phyloP scores from a whole-genome alignment of 2,797 vertebrate genomes.

The Sorex maritimensis region DNA sequence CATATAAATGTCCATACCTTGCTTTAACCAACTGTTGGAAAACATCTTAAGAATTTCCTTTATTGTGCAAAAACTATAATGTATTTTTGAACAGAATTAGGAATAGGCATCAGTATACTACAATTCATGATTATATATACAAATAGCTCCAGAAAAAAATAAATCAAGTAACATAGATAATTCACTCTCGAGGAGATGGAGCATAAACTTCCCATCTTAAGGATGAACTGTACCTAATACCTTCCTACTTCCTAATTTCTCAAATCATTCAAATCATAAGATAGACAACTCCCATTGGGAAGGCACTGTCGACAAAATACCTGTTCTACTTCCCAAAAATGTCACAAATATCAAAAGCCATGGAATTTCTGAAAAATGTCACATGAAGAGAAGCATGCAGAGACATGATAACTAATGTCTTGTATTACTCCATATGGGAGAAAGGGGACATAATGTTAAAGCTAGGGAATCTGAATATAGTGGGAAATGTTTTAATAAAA shows the following conservation, averaged over 20 bases:
- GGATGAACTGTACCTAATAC: neutral
- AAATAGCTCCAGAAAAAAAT: neutral
- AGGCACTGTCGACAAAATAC: neutral
- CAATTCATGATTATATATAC: neutral
- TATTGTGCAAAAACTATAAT: no score
- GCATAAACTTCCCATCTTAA: neutral
- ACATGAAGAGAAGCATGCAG: neutral
- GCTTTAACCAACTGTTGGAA: neutral
- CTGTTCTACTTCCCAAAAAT: neutral
- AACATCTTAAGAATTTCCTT: no score
- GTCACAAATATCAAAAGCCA: conserved; percentile 24
- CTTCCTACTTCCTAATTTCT: neutral
- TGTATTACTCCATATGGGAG: no score
- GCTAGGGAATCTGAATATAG: neutral
- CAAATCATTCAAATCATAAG: neutral
- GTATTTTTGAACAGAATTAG: neutral
- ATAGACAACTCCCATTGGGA: neutral
- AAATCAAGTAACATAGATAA: neutral
- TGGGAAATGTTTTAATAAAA: conserved; percentile 12
- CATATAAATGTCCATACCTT: neutral
- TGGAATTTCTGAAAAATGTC: neutral
- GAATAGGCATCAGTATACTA: neutral
- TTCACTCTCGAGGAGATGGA: neutral
- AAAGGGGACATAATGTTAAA: neutral
- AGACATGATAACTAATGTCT: neutral